Evolutionary conservation across 1,140 invertebrate species (phyloP), one percentile per base, ranked within the genome.

Genomic region (Papilio dardanus): DNA sequence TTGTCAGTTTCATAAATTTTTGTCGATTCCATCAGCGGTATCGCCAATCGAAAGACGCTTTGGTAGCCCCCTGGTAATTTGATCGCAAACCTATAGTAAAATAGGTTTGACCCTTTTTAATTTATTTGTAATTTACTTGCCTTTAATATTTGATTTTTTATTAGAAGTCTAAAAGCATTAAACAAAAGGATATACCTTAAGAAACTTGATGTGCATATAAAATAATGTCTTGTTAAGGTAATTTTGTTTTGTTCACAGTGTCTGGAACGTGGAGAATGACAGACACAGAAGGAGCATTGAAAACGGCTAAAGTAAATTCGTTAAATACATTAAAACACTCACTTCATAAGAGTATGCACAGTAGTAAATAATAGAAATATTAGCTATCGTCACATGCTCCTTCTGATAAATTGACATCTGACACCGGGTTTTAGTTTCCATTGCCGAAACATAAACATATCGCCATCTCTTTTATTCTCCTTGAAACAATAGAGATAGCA

Each of bases 211-310:
- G n/a, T n/a, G n/a, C n/a, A n/a, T n/a, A n/a, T n/a, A n/a, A n/a
- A n/a, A n/a, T 37, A 37, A 10, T 10, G 7, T 37, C 8, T 37
- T 68, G n/a, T 14, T 68, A 68, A 68, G 33, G 24, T 68, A 10
- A 40, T 68, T 68, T 40, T 35, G 6, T 40, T 68, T 68, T 68
- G 66, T 68, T 68, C 66, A 24, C 66, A 68, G 66, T 68, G 35
- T 68, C 66, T 24, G 66, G 35, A 68, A 35, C 35, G 31, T 16
- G 66, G 19, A 40, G 10, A 24, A 37, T 68, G 66, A 40, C 5
- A 68, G 33, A 35, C 33, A 68, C 33, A 68, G 66, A 68, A 37
- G 66, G 66, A 68, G 66, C 66, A 68, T 35, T 68, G 66, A 68
- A 37, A 35, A 37, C 10, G n/a, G 21, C 19, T 68, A 68, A 68